Evolutionary conservation across 2,797 vertebrate species (phyloP).

Genomic region (Bovichtus diacanthus): DNA sequence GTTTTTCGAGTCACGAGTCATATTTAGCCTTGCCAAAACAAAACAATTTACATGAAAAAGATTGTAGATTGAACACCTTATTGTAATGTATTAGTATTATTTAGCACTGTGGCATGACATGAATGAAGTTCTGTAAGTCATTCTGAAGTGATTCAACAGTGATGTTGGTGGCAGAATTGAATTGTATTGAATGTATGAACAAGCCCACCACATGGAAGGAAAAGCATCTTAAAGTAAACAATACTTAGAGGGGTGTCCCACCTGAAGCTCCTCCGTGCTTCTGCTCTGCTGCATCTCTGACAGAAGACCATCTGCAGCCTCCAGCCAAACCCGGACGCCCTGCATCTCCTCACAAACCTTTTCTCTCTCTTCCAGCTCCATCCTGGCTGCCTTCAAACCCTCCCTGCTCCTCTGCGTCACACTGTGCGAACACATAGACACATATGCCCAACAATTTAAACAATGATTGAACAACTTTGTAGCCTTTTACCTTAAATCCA

Average conservation of each 20-base stretch:
- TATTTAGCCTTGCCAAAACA: not conserved
- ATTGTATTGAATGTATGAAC: not conserved
- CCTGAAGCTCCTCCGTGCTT: slow-evolving; percentile 87
- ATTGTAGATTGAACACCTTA: not conserved
- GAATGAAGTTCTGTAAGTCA: not conserved
- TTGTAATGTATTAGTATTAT: not conserved
- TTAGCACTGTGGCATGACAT: not conserved
- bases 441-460: not conserved
- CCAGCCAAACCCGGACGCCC: slow-evolving; percentile 80
- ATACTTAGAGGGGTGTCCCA: slow-evolving; percentile 71
- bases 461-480: not conserved
- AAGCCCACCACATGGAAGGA: not conserved
- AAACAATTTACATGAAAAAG: not conserved
- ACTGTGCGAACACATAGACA: slow-evolving; percentile 62
- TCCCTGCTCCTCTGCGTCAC: slow-evolving; percentile 82
- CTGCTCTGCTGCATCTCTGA: slow-evolving; percentile 69
- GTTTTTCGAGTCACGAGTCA: slow-evolving; percentile 8
- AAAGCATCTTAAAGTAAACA: too few relatives aligned
- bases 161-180: not conserved
- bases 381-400: slow-evolving; percentile 77
- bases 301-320: slow-evolving; percentile 67
- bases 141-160: not conserved
- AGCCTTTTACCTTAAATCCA: not conserved
- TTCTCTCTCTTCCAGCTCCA: slow-evolving; percentile 88
- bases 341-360: slow-evolving; percentile 86